A percentile compares a stretch with the other conserved stretches of the same genome.
Evolutionary conservation across 2,797 vertebrate species (phyloP).

Genomic region (Hoplostethus atlanticus): DNA sequence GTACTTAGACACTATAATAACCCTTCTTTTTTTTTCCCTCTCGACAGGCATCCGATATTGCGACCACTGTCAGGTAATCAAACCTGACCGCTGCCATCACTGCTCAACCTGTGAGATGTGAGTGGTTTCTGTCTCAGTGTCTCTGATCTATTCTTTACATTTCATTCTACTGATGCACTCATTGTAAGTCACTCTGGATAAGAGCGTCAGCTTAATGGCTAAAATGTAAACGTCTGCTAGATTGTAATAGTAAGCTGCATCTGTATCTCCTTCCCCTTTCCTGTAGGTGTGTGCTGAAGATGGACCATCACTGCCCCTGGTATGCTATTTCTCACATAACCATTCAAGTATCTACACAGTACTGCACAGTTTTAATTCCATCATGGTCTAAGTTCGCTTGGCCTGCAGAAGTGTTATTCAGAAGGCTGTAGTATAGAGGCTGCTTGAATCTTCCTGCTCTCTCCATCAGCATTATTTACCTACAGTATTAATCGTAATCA

Average conservation of each 20-base stretch:
- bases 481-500: neutral
- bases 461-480: neutral
- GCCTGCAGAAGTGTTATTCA: neutral
- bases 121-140: conserved; percentile 70
- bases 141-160: no score
- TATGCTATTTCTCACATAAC: conserved; percentile 65
- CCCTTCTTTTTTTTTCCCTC: conserved; percentile 1
- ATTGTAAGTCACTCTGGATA: no score
- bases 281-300: conserved; percentile 95
- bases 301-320: conserved; percentile 99
- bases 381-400: neutral
- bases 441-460: neutral
- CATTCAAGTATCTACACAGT: neutral
- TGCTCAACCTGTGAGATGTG: conserved; percentile 96
- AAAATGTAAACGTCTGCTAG: neutral
- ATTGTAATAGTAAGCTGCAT: conserved; percentile 17
- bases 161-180: neutral
- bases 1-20: no score
- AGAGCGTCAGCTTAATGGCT: neutral
- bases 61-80: conserved; percentile 94
- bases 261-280: conserved; percentile 34
- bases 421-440: neutral
- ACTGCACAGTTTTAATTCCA: neutral
- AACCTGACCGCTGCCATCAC: conserved; percentile 97
- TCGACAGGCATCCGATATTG: conserved; percentile 93